A percentile compares a stretch with the other conserved stretches of the same genome.
These are phyloP conservation scores for Gymnothorax reevesii DNA, from an alignment of 2,797 vertebrate genomes.

Conservation along the genomic window DNA sequence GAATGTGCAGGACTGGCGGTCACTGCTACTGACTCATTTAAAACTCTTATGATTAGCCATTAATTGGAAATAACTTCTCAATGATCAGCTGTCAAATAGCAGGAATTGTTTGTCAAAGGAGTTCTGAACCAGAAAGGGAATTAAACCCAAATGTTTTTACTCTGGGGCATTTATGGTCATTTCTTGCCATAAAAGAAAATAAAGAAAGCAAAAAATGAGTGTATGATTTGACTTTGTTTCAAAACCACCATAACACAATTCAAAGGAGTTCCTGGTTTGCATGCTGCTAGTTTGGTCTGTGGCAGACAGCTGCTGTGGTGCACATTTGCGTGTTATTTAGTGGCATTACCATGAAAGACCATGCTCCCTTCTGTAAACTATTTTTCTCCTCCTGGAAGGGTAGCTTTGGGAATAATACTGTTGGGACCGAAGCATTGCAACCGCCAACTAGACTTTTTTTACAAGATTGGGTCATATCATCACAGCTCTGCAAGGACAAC, in stretches of 20 bases:
- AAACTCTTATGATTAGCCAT: not conserved
- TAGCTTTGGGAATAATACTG: not conserved
- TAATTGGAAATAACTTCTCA: not conserved
- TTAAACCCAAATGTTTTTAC: constrained; percentile 33
- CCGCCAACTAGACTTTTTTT: not conserved
- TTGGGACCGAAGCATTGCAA: not conserved
- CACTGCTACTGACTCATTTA: not conserved
- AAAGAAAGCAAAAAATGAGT: not conserved
- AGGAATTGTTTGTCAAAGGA: not conserved
- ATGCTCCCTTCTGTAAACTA: not conserved
- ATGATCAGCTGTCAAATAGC: not conserved
- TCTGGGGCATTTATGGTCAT: constrained; percentile 9
- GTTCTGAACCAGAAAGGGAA: constrained; percentile 10
- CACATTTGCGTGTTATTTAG: not conserved
- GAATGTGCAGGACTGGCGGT: not conserved
- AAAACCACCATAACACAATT: not conserved
- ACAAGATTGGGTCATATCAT: too few relatives aligned
- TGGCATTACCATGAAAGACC: not conserved
- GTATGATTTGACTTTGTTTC: not conserved
- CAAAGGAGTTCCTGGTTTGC: not conserved
- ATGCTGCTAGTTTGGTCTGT: not conserved
- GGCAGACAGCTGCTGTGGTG: not conserved
- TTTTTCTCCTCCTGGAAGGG: not conserved
- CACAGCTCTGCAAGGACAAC: too few relatives aligned
- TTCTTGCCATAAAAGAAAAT: constrained; percentile 17